These are phyloP conservation scores for Drosophila recens DNA, from an alignment of 2,888 invertebrate species.

Conservation along the genomic window DNA sequence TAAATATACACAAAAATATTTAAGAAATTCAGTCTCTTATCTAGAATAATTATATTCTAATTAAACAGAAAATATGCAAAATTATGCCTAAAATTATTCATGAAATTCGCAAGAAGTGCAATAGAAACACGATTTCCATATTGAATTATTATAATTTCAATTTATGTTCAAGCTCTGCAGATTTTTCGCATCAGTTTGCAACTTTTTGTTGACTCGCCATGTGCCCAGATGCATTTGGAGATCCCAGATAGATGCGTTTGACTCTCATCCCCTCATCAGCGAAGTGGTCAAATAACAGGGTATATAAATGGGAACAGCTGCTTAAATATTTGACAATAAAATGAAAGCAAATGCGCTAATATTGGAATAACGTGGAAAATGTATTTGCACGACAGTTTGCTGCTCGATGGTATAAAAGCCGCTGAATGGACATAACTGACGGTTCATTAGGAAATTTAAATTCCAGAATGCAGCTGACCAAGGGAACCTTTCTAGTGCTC, in stretches of 20 bases:
- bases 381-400: slow-evolving; percentile 8
- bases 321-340: slow-evolving; percentile 51
- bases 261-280: neutral
- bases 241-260: neutral
- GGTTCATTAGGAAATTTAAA: slow-evolving; percentile 1
- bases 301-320: slow-evolving; percentile 29
- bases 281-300: slow-evolving; percentile 4
- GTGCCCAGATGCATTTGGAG: slow-evolving; percentile 1
- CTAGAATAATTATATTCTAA: no score
- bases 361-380: slow-evolving; percentile 34
- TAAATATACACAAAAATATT: no score
- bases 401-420: slow-evolving; percentile 37
- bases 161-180: slow-evolving; percentile 1
- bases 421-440: neutral
- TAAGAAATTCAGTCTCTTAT: no score
- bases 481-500: slow-evolving; percentile 13
- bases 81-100: neutral
- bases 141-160: slow-evolving; percentile 12
- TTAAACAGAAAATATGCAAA: neutral
- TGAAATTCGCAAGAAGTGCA: neutral
- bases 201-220: slow-evolving; percentile 5
- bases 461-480: slow-evolving; percentile 21
- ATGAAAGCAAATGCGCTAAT: slow-evolving; percentile 35
- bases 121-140: slow-evolving; percentile 6
- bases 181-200: slow-evolving; percentile 6